These are phyloP conservation scores for Apogon talboti DNA, from an alignment of 2,797 vertebrate genomes.

Conservation along the genomic window DNA sequence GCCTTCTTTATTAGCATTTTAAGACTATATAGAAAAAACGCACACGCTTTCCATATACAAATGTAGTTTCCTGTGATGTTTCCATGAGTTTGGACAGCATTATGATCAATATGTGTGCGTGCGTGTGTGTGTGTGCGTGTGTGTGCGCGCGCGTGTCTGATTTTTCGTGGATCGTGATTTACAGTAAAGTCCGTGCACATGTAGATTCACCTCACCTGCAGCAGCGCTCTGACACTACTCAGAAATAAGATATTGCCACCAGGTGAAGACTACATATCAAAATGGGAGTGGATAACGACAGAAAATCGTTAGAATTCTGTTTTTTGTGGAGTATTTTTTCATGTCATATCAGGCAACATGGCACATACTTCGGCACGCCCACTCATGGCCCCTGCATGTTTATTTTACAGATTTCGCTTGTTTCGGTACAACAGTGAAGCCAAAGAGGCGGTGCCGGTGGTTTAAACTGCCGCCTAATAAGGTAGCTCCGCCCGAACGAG, in stretches of 20 bases:
- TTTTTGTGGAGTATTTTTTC: slow-evolving; percentile 9
- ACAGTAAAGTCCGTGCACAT: background rate
- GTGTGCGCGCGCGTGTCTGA: no score
- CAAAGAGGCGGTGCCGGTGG: slow-evolving; percentile 20
- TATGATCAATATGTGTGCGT: no score
- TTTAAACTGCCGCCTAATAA: background rate
- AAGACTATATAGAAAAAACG: no score
- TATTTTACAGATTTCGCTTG: slow-evolving; percentile 38
- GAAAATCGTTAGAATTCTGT: background rate
- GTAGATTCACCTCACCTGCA: background rate
- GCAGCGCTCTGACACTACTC: background rate
- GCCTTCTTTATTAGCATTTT: no score
- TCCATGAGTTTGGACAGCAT: no score
- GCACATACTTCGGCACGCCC: slow-evolving; percentile 63
- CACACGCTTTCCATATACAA: background rate
- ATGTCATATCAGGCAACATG: slow-evolving; percentile 44
- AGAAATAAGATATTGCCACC: background rate
- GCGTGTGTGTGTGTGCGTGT: no score
- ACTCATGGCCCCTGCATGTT: slow-evolving; percentile 58
- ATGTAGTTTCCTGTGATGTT: no score
- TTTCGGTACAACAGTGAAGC: background rate
- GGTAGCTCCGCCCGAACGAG: slow-evolving; percentile 47
- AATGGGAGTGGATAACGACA: background rate
- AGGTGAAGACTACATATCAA: background rate
- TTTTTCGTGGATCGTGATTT: background rate